Evolutionary conservation across 37 sponge, comb jelly and placozoan species (phyloP).

Genomic region (Geodia barretti): DNA sequence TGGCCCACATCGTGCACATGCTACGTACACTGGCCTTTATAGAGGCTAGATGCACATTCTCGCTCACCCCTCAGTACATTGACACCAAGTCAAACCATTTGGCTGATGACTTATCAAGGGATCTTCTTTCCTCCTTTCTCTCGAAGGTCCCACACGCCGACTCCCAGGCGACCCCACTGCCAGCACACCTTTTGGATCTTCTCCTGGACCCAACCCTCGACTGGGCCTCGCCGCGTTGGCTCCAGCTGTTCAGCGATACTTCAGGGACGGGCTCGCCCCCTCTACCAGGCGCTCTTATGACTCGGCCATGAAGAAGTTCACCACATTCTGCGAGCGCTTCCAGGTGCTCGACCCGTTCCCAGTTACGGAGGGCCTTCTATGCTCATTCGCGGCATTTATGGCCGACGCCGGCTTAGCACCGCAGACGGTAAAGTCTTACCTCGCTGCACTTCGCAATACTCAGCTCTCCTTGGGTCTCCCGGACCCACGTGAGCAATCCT

Average conservation of each 20-base stretch:
- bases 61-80: slow-evolving; percentile 4
- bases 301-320: background rate
- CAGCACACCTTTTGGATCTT: background rate
- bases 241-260: background rate
- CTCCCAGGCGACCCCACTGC: background rate
- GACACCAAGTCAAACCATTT: slow-evolving; percentile 5
- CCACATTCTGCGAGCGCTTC: background rate
- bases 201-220: background rate
- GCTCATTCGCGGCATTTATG: background rate
- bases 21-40: slow-evolving; percentile 31
- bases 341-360: background rate
- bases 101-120: slow-evolving; percentile 59
- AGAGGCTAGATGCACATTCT: slow-evolving; percentile 3
- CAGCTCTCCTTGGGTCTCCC: slow-evolving; percentile 15
- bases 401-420: background rate
- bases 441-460: slow-evolving; percentile 8
- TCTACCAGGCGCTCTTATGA: background rate
- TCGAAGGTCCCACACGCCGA: slow-evolving; percentile 34
- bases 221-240: background rate
- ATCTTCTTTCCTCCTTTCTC: slow-evolving; percentile 37
- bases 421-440: background rate
- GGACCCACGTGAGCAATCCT: slow-evolving; percentile 10
- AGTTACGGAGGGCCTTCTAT: background rate
- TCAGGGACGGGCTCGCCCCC: background rate
- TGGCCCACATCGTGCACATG: slow-evolving; percentile 31